Evolutionary conservation across 2,113 vertebrate genomes (phyloP).

Genomic region (Butorides virescens): DNA sequence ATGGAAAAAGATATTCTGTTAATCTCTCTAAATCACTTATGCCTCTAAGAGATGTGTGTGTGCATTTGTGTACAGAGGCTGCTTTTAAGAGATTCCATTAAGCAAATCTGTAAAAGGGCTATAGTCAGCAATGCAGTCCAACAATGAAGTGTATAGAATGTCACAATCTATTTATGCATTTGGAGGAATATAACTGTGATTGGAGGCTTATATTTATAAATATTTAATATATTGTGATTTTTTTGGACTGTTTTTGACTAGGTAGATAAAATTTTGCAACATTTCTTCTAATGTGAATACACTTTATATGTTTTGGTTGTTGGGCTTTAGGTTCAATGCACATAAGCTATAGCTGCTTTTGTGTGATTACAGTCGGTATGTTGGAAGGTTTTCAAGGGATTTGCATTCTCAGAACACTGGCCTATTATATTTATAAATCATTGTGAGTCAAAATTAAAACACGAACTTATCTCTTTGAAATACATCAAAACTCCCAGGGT

Average conservation of each 20-base stretch:
- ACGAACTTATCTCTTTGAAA: neutral
- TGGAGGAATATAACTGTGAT: neutral
- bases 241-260: neutral
- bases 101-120: neutral
- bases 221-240: neutral
- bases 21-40: neutral
- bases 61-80: neutral
- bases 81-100: neutral
- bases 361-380: rapidly evolving
- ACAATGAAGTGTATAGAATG: neutral
- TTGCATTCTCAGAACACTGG: neutral
- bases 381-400: neutral
- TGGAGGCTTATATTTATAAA: neutral
- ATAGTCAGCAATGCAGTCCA: neutral
- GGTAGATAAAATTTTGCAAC: neutral
- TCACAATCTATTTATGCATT: neutral
- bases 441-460: neutral
- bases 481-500: neutral
- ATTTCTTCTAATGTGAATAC: neutral
- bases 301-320: neutral
- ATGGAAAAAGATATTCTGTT: neutral
- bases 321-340: neutral
- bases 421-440: neutral
- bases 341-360: neutral
- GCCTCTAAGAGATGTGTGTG: neutral